Evolutionary conservation across 1,140 invertebrate genomes (phyloP).

Genomic region (Colletes gigas): DNA sequence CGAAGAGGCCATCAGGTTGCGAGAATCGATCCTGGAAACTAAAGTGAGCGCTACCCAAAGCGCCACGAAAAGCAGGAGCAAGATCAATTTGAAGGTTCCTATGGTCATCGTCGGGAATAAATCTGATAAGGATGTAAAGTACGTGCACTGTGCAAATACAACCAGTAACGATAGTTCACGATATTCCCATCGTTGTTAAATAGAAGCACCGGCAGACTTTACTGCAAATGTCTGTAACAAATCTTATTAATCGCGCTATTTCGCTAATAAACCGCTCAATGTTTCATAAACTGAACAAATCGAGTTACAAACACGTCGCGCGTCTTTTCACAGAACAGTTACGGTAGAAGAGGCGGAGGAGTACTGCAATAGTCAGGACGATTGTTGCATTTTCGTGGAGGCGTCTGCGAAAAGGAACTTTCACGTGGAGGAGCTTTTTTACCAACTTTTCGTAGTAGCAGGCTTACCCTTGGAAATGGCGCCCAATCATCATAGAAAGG

Average conservation of each 20-base stretch:
- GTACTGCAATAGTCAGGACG: conserved; percentile 87
- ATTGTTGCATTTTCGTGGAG: conserved; percentile 89
- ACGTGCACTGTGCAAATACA: conserved; percentile 25
- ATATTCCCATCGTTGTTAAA: neutral
- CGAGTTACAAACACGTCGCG: neutral
- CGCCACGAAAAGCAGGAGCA: conserved; percentile 82
- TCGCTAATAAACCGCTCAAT: too few relatives aligned
- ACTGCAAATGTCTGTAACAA: too few relatives aligned
- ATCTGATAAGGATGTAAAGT: conserved; percentile 89
- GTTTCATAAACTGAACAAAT: neutral
- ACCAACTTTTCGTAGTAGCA: conserved; percentile 89
- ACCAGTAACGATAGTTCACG: neutral
- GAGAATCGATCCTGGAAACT: conserved; percentile 91
- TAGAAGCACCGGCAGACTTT: neutral
- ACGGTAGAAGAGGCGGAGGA: conserved; percentile 86
- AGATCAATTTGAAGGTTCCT: conserved; percentile 85
- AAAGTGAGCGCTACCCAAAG: conserved; percentile 85
- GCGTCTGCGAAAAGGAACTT: conserved; percentile 90
- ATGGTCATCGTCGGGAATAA: conserved; percentile 93
- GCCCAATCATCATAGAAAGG: conserved; percentile 91
- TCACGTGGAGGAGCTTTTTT: conserved; percentile 90
- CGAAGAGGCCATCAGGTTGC: conserved; percentile 89
- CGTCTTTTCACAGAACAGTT: conserved; percentile 82
- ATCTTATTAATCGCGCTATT: too few relatives aligned
- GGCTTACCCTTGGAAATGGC: conserved; percentile 93